These are phyloP conservation scores for Aldrovandia affinis DNA, from an alignment of 2,797 vertebrate genomes.

Conservation along the genomic window DNA sequence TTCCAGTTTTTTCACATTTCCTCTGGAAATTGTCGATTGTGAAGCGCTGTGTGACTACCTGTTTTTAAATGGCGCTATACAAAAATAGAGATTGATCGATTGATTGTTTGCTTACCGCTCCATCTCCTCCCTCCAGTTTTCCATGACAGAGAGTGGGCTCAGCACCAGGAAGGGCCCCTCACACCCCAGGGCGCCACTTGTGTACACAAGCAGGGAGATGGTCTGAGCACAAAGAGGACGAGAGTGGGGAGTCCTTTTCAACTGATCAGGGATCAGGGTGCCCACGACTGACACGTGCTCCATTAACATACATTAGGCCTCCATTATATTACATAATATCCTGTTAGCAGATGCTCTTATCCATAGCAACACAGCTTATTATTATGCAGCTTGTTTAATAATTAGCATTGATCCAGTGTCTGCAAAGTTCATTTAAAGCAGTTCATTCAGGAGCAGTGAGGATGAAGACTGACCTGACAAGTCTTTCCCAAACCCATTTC, in stretches of 20 bases:
- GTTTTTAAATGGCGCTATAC: neutral
- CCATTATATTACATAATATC: neutral
- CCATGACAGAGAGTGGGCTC: constrained; percentile 87
- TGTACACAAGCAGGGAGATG: constrained; percentile 83
- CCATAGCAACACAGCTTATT: neutral
- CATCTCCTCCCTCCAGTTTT: constrained; percentile 89
- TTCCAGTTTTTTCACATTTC: too few species aligned
- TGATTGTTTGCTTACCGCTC: constrained; percentile 68
- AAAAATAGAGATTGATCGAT: neutral
- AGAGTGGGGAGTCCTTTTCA: neutral
- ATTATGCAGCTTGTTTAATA: neutral
- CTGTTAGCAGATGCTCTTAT: neutral
- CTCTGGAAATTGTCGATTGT: neutral
- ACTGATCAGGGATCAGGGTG: neutral
- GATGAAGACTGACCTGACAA: constrained; percentile 80
- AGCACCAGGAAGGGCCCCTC: constrained; percentile 85
- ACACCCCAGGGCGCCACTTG: constrained; percentile 68
- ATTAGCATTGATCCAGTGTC: neutral
- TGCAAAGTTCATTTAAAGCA: too few species aligned
- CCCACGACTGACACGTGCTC: neutral
- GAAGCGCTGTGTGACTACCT: too few species aligned
- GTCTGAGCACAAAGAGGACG: constrained; percentile 67
- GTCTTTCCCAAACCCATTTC: constrained; percentile 98
- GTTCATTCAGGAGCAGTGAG: neutral
- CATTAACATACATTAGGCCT: neutral